These are phyloP conservation scores for Eriocheir sinensis DNA, from an alignment of 1,140 invertebrate genomes.

Conservation along the genomic window DNA sequence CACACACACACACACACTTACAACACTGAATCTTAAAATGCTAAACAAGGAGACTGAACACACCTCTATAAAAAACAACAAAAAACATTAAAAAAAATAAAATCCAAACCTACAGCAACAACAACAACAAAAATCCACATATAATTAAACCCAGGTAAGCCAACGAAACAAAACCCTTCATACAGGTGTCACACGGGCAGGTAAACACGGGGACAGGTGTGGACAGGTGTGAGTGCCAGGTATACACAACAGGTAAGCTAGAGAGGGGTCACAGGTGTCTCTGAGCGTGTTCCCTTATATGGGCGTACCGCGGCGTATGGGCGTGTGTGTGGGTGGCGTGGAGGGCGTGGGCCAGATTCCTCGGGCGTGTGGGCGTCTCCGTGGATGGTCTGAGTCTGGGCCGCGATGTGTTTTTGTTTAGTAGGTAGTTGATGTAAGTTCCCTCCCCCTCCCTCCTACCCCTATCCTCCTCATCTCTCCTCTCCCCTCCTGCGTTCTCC, in stretches of 20 bases:
- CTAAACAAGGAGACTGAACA: too few relatives aligned
- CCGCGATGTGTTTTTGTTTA: neutral
- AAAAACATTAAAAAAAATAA: too few relatives aligned
- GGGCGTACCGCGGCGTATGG: slow-evolving; percentile 19
- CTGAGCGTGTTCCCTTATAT: neutral
- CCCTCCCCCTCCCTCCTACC: neutral
- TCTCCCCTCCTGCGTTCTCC: neutral
- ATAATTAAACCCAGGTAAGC: neutral
- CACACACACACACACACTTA: neutral
- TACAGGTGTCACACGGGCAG: too few relatives aligned
- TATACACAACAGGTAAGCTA: neutral
- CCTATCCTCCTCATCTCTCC: neutral
- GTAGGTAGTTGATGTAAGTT: too few relatives aligned
- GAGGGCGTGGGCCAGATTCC: neutral
- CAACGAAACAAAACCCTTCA: too few relatives aligned
- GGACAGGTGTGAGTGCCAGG: neutral
- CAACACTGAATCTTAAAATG: too few relatives aligned
- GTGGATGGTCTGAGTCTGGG: neutral
- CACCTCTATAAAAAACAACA: too few relatives aligned
- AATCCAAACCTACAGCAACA: too few relatives aligned
- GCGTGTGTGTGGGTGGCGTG: slow-evolving; percentile 39
- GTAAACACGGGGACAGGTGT: neutral
- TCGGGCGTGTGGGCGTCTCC: neutral
- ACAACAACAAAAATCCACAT: too few relatives aligned
- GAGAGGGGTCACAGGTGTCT: neutral